A percentile compares a stretch with the other conserved stretches of the same genome.
These are phyloP conservation scores for Columba livia DNA, from an alignment of 2,113 vertebrate genomes.

Conservation along the genomic window DNA sequence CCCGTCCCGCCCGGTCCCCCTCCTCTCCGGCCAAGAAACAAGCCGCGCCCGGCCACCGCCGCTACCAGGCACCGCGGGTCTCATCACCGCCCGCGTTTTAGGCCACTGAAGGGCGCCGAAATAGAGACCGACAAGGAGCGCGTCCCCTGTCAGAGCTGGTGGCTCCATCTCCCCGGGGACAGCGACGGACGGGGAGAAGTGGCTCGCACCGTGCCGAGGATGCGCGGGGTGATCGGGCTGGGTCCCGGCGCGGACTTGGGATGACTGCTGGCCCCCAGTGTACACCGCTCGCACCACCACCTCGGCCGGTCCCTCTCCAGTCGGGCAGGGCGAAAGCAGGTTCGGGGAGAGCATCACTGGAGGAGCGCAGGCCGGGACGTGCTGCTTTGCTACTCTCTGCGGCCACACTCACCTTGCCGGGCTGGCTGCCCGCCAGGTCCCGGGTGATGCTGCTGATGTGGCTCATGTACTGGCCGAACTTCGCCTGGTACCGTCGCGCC, in stretches of 20 bases:
- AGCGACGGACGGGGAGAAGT: neutral
- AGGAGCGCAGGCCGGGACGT: neutral
- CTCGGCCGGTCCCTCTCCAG: neutral
- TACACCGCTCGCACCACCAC: neutral
- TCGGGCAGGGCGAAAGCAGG: no score
- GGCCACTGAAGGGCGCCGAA: neutral
- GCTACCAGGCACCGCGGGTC: neutral
- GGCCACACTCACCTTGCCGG: slow-evolving; percentile 72
- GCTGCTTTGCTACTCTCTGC: neutral
- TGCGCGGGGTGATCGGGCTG: neutral
- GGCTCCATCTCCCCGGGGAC: neutral
- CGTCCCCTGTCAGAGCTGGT: neutral
- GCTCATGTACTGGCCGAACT: slow-evolving; percentile 75
- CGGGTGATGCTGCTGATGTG: slow-evolving; percentile 72
- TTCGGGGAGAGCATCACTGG: neutral
- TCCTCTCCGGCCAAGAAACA: neutral
- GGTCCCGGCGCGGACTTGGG: accelerated
- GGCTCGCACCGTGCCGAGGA: neutral
- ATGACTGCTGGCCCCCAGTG: neutral
- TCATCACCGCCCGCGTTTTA: neutral
- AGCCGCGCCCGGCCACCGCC: neutral
- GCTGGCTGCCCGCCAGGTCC: slow-evolving; percentile 51
- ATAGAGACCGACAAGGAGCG: neutral
- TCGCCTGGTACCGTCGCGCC: slow-evolving; percentile 73
- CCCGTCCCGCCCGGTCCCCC: neutral